These are phyloP conservation scores for Nansenia antarctica DNA, from an alignment of 2,113 vertebrate genomes.

Conservation along the genomic window DNA sequence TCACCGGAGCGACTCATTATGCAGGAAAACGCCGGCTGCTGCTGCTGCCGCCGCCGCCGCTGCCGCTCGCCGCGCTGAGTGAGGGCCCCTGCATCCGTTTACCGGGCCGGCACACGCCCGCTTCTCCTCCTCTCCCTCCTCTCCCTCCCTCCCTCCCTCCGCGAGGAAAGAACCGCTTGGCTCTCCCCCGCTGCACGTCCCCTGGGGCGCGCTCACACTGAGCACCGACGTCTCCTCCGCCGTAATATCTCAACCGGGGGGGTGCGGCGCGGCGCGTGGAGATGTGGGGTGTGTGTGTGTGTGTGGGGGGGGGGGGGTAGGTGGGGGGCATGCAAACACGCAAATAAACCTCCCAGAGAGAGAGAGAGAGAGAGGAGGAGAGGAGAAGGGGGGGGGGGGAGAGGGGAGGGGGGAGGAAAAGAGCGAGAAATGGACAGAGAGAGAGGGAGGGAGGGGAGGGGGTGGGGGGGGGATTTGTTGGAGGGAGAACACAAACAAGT, in stretches of 20 bases:
- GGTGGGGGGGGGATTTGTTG: too few relatives aligned
- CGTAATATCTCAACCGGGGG: constrained; percentile 47
- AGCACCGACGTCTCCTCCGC: constrained; percentile 49
- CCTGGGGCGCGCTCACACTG: constrained; percentile 36
- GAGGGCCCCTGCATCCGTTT: constrained; percentile 40
- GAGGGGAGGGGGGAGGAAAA: background rate
- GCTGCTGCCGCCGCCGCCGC: constrained; percentile 37
- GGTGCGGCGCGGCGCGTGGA: background rate
- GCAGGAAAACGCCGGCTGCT: constrained; percentile 59
- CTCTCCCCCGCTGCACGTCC: constrained; percentile 30
- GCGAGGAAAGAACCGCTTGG: background rate
- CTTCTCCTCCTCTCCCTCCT: constrained; percentile 24
- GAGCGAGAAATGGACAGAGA: background rate
- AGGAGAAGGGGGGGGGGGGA: background rate
- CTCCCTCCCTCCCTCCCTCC: background rate
- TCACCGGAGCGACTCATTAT: constrained; percentile 73
- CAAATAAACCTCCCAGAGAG: constrained; percentile 14
- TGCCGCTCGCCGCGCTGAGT: background rate
- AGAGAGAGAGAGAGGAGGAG: background rate
- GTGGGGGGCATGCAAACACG: background rate
- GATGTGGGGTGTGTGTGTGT: constrained; percentile 2
- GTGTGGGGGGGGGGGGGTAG: background rate
- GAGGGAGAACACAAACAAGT: background rate
- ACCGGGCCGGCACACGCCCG: constrained; percentile 36
- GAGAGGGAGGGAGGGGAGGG: background rate